These are phyloP conservation scores for Tokudaia muenninki DNA, from an alignment of 2,797 vertebrate species.

Conservation along the genomic window DNA sequence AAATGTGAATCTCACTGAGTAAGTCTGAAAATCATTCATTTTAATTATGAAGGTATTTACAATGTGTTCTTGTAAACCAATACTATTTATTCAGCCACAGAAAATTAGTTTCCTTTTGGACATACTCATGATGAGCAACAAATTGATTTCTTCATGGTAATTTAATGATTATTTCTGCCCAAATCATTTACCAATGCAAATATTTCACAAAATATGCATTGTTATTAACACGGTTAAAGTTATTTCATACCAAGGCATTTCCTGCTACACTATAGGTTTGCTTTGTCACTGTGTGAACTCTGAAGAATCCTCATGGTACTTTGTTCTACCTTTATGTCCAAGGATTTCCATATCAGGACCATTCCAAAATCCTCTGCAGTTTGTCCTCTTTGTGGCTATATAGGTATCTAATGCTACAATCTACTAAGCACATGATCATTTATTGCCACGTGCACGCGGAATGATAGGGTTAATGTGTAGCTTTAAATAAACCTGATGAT, in stretches of 20 bases:
- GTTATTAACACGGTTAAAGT: background rate
- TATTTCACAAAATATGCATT: background rate
- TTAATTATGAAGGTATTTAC: slow-evolving; percentile 11
- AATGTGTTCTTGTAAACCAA: background rate
- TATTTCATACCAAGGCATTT: background rate
- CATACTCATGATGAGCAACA: background rate
- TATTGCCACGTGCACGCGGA: background rate
- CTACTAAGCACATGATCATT: background rate
- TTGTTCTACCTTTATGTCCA: background rate
- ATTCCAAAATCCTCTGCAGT: background rate
- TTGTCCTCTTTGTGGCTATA: background rate
- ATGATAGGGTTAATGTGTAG: background rate
- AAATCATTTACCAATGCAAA: background rate
- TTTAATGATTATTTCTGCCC: slow-evolving; percentile 16
- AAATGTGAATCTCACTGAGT: background rate
- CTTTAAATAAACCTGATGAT: background rate
- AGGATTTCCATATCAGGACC: background rate
- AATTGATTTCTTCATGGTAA: slow-evolving; percentile 45
- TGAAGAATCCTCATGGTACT: background rate
- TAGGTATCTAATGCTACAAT: background rate
- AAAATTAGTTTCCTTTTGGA: slow-evolving; percentile 5
- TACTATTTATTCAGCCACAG: slow-evolving; percentile 15
- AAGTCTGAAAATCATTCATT: background rate
- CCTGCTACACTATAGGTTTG: background rate
- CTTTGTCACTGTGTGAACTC: background rate